Conservation (phyloP, 2,888 invertebrate species). For the Dinocampus coccinellae region DNA sequence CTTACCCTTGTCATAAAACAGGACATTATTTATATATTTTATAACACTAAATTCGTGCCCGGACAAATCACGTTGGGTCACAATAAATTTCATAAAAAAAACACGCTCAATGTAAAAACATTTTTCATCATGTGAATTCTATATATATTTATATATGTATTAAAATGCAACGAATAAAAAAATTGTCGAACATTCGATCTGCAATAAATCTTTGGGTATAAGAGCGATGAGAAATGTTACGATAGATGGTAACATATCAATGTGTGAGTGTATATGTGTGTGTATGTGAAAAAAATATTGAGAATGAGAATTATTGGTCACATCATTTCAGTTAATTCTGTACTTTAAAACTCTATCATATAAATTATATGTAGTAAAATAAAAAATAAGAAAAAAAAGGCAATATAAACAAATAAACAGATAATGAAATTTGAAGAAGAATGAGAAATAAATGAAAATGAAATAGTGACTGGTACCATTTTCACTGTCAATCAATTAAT, state of each 20-base stretch:
- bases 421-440: too few relatives aligned
- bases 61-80: too few relatives aligned
- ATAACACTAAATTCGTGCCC: too few relatives aligned
- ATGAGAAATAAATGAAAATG: too few relatives aligned
- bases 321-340: background rate
- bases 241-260: background rate
- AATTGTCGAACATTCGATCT: conserved; percentile 20
- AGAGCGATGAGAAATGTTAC: conserved; percentile 14
- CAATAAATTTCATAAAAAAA: background rate
- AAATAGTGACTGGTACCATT: too few relatives aligned
- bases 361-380: background rate
- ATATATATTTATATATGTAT: background rate
- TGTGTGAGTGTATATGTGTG: background rate
- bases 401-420: too few relatives aligned
- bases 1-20: too few relatives aligned
- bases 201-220: conserved; percentile 23
- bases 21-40: too few relatives aligned
- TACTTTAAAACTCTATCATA: background rate
- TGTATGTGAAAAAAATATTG: too few relatives aligned
- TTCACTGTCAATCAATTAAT: background rate
- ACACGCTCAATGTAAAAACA: background rate
- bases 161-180: conserved; percentile 4
- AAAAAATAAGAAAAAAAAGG: background rate
- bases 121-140: background rate
- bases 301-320: too few relatives aligned